Conservation (phyloP, 2,888 invertebrate genomes). For the Heliconius cydno region DNA sequence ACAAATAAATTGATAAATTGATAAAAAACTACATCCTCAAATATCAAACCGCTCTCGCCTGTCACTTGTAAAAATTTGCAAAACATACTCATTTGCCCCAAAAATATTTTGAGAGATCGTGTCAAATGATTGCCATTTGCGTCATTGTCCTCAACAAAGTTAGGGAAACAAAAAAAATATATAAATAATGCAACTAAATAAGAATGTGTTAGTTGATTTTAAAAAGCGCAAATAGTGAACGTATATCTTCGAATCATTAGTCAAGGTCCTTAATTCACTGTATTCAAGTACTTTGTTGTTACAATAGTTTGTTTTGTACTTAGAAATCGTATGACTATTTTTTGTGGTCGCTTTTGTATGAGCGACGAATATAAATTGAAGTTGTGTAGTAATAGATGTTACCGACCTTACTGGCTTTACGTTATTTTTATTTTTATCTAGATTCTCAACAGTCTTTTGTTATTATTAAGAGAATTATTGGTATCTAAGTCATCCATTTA, state of each 20-base stretch:
- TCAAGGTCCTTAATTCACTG: slow-evolving; percentile 67
- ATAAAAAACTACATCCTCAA: background rate
- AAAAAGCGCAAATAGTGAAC: slow-evolving; percentile 56
- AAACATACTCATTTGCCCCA: slow-evolving; percentile 60
- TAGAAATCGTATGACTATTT: slow-evolving; percentile 53
- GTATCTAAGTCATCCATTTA: too few relatives aligned
- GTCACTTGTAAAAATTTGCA: slow-evolving; percentile 25
- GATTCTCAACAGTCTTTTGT: background rate
- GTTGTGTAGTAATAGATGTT: background rate
- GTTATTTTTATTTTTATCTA: background rate
- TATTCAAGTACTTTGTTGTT: slow-evolving; percentile 53
- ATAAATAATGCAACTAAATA: slow-evolving; percentile 3
- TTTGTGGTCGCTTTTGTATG: slow-evolving; percentile 10
- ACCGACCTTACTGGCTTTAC: background rate
- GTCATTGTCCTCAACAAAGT: slow-evolving; percentile 54
- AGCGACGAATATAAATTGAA: background rate
- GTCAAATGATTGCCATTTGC: slow-evolving; percentile 73
- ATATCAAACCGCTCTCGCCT: background rate
- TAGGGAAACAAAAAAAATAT: background rate
- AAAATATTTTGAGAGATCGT: slow-evolving; percentile 75
- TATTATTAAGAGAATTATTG: too few relatives aligned
- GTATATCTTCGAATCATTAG: slow-evolving; percentile 68
- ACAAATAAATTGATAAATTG: background rate
- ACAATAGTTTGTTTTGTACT: slow-evolving; percentile 53
- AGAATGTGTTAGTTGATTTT: slow-evolving; percentile 39